Evolutionary conservation across 1,140 invertebrate genomes (phyloP).

Genomic region (Eupeodes corollae): DNA sequence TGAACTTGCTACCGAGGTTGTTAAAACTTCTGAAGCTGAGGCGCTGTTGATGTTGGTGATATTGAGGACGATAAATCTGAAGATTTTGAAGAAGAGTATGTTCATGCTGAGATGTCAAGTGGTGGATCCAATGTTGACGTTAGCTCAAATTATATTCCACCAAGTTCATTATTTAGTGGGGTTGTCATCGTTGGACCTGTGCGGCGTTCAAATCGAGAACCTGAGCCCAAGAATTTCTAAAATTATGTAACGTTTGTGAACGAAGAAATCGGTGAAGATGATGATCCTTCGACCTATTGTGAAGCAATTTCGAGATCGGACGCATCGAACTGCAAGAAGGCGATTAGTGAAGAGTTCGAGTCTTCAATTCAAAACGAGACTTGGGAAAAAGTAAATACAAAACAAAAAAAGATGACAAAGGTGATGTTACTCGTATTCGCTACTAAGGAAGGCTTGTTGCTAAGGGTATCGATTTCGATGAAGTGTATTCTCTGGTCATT

Average conservation of each 20-base stretch:
- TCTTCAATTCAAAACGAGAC: too few relatives aligned
- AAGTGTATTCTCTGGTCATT: slow-evolving; percentile 15
- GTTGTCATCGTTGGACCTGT: not conserved
- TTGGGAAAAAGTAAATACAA: too few relatives aligned
- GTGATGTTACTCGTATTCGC: not conserved
- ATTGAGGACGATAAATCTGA: too few relatives aligned
- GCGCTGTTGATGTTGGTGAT: too few relatives aligned
- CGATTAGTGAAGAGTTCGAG: too few relatives aligned
- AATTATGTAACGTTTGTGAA: too few relatives aligned
- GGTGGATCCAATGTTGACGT: not conserved
- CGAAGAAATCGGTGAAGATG: slow-evolving; percentile 3
- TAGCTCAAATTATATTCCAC: not conserved
- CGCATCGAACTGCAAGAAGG: slow-evolving; percentile 12
- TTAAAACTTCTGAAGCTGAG: not conserved
- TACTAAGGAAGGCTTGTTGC: slow-evolving; percentile 33
- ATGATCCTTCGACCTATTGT: too few relatives aligned
- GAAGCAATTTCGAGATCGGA: slow-evolving; percentile 2
- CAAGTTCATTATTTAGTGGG: not conserved
- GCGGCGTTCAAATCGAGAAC: too few relatives aligned
- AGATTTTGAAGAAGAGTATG: too few relatives aligned
- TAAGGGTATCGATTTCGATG: slow-evolving; percentile 20
- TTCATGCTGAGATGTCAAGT: too few relatives aligned
- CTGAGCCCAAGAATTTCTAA: not conserved
- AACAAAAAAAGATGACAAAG: not conserved
- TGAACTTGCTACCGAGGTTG: not conserved